Base-by-base conservation (phyloP, 2,797 vertebrate genomes). In the Micropoecilia bifurca region DNA sequence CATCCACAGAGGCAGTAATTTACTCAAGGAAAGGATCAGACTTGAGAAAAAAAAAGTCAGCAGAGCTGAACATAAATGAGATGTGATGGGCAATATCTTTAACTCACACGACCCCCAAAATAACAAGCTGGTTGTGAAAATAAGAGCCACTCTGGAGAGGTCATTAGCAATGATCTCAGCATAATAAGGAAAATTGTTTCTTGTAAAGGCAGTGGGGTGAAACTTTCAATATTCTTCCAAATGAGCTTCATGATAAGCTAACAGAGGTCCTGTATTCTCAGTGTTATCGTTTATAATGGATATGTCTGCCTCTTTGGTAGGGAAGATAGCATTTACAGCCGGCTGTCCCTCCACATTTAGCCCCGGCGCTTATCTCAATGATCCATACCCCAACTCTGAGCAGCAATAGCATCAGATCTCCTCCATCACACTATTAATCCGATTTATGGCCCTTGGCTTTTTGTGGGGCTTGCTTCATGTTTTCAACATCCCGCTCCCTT, bases 351-450 rank as follows among this genome's bases (percentile, higher is more conserved):
- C 77, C n/a, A 33, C 83, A 91, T 88, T 92, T 85, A 90, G 89
- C 86, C 63, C 46, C 0, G 22, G 61, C 83, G 86, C 88, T 90
- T 89, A 91, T 91, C 90, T 88, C 84, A 90, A 81, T 84, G 90
- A 92, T 91, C 87, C 88, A 88, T 80, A 81, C 61, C 72, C 75
- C 10, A 47, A 82, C 78, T 89, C 82, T 75, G 83, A 86, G 86
- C 82, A 83, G 84, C 81, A 88, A 88, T 83, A 85, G 85, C 86
- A 83, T 92, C 87, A 91, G 85, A 83, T 63, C 69, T 89, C 89
- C 68, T n/a, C 86, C 85, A 89, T 91, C 89, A 83, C 88, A 74
- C 82, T 87, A 89, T 91, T 92, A 92, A 92, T 92, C 81, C 39
- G 86, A 92, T 92, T 92, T 81, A 91, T 93, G 88, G 90, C 83